Evolutionary conservation across 1,140 invertebrate genomes (phyloP).

Genomic region (Luehdorfia chinensis): DNA sequence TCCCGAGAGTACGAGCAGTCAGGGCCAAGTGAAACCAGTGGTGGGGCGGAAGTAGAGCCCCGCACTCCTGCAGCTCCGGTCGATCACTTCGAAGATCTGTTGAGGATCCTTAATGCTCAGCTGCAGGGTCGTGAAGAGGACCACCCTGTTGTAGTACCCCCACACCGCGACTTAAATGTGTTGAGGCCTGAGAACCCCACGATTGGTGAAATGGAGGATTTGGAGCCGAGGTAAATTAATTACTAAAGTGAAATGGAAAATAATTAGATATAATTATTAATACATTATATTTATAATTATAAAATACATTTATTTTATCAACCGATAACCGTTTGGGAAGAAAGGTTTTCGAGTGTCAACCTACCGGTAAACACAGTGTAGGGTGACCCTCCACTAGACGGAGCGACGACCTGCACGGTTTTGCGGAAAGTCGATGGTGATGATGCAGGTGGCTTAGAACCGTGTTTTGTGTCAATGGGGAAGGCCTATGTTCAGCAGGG

Average conservation of each 20-base stretch:
- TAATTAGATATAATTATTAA: too few relatives aligned
- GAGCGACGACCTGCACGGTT: too few relatives aligned
- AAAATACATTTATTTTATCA: conserved; percentile 12
- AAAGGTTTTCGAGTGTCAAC: too few relatives aligned
- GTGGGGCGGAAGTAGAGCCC: conserved; percentile 42
- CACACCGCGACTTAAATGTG: conserved; percentile 73
- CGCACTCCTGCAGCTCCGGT: conserved; percentile 48
- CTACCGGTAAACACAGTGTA: too few relatives aligned
- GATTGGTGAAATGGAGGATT: conserved; percentile 80
- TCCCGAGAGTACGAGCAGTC: conserved; percentile 65
- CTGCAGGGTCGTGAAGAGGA: conserved; percentile 52
- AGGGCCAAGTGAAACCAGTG: conserved; percentile 56
- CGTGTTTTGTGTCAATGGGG: too few relatives aligned
- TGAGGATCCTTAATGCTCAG: conserved; percentile 53
- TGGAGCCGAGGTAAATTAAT: conserved; percentile 81
- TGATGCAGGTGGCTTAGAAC: too few relatives aligned
- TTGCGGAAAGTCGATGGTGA: too few relatives aligned
- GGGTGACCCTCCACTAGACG: too few relatives aligned
- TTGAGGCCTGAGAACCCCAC: conserved; percentile 79
- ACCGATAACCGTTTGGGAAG: too few relatives aligned
- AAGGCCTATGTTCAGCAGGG: too few relatives aligned
- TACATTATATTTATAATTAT: background rate
- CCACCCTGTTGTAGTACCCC: conserved; percentile 77
- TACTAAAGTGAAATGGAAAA: too few relatives aligned
- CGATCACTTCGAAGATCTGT: conserved; percentile 68